Evolutionary conservation across 1,140 invertebrate species (phyloP).

Genomic region (Arion vulgaris): DNA sequence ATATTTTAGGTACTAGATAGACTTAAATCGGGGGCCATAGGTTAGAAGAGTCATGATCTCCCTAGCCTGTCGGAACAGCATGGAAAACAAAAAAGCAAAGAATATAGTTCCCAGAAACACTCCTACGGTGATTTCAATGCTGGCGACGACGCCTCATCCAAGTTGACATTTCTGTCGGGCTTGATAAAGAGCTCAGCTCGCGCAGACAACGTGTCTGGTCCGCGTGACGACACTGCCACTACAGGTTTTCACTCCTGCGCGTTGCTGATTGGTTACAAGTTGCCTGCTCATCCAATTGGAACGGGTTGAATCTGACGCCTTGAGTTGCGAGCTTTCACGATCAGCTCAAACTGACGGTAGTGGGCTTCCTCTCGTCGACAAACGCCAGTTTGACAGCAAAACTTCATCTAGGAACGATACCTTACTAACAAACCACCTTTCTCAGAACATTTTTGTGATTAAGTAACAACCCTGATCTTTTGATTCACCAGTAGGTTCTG

Average conservation of each 20-base stretch:
- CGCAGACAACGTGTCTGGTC: conserved; percentile 32
- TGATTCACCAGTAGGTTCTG: not conserved
- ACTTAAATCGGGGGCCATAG: no score
- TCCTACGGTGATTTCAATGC: not conserved
- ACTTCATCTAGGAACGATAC: not conserved
- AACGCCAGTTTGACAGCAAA: conserved; percentile 10
- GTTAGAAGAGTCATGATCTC: no score
- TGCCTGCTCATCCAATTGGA: conserved; percentile 21
- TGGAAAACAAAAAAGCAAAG: no score
- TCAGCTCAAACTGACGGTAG: not conserved
- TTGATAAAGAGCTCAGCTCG: conserved; percentile 36
- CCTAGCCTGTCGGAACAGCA: no score
- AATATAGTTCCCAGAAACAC: not conserved
- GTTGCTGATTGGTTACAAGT: conserved; percentile 11
- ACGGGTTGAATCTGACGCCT: conserved; percentile 17
- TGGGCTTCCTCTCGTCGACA: not conserved
- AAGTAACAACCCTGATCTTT: not conserved
- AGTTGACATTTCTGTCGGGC: conserved; percentile 35
- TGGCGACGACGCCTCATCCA: not conserved
- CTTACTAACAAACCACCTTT: not conserved
- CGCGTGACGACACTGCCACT: conserved; percentile 29
- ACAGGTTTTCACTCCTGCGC: not conserved
- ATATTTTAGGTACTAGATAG: no score
- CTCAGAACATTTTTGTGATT: conserved; percentile 14
- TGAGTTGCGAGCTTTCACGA: conserved; percentile 7